phyloP scores from a whole-genome alignment of 2,113 vertebrate genomes.

The Alexandromys fortis region DNA sequence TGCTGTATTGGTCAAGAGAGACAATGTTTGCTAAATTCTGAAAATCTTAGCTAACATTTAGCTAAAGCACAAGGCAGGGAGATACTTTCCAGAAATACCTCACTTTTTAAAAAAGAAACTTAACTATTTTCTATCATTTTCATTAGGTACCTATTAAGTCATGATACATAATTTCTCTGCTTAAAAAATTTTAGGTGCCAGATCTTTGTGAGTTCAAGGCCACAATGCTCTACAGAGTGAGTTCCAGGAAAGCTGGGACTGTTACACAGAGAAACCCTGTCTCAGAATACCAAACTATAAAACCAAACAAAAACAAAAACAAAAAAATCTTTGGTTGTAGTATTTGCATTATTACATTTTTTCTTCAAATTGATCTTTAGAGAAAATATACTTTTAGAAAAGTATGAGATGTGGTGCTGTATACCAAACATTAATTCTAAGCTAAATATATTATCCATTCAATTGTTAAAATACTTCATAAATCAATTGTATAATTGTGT shows the following conservation, averaged over 20 bases:
- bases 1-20: conserved; percentile 70
- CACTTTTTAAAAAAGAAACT: conserved; percentile 59
- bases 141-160: neutral
- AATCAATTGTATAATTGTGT: neutral
- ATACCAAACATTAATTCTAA: neutral
- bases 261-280: too few relatives aligned
- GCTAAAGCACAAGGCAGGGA: conserved; percentile 41
- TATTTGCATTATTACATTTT: conserved; percentile 37
- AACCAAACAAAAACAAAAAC: too few relatives aligned
- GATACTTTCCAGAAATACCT: conserved; percentile 78
- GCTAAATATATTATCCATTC: neutral
- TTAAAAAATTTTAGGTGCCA: neutral
- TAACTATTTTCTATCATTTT: conserved; percentile 47
- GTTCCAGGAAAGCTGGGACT: too few relatives aligned
- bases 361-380: conserved; percentile 35
- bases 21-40: conserved; percentile 61
- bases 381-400: conserved; percentile 24
- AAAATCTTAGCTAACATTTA: conserved; percentile 61
- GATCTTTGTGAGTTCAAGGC: too few relatives aligned
- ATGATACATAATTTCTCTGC: neutral
- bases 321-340: neutral
- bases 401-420: neutral
- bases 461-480: neutral
- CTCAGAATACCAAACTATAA: neutral
- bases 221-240: too few relatives aligned